These are phyloP conservation scores for Gadus chalcogrammus DNA, from an alignment of 2,113 vertebrate genomes.

Conservation along the genomic window DNA sequence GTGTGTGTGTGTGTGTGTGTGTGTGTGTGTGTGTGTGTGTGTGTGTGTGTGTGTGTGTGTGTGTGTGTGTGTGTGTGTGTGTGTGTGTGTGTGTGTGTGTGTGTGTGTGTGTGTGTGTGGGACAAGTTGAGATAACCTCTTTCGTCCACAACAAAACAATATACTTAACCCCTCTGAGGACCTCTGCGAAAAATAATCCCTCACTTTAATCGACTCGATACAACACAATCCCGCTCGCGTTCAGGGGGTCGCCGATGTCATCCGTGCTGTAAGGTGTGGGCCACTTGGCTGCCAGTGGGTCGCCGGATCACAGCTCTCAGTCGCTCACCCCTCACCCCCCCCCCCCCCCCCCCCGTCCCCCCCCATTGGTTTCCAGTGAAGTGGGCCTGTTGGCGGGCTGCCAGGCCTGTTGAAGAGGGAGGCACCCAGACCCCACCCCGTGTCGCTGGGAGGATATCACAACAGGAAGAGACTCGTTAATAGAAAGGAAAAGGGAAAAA, in stretches of 20 bases:
- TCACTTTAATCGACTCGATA: too few relatives aligned
- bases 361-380: neutral
- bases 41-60: neutral
- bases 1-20: neutral
- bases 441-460: slow-evolving; percentile 18
- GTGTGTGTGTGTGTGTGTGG: slow-evolving; percentile 5
- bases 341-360: too few relatives aligned
- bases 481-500: slow-evolving; percentile 15
- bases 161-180: slow-evolving; percentile 19
- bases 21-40: slow-evolving; percentile 8
- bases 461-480: slow-evolving; percentile 32
- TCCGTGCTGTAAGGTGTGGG: slow-evolving; percentile 3
- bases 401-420: slow-evolving; percentile 7
- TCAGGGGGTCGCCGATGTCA: too few relatives aligned
- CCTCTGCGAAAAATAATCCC: neutral
- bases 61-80: neutral
- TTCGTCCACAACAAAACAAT: neutral
- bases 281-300: neutral
- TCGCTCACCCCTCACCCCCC: too few relatives aligned
- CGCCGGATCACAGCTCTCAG: neutral
- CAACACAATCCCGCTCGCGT: too few relatives aligned
- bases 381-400: slow-evolving; percentile 16
- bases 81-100: neutral
- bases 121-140: neutral
- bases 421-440: slow-evolving; percentile 23